Conservation (phyloP, 2,797 vertebrate species). For the Eremophila alpestris region DNA sequence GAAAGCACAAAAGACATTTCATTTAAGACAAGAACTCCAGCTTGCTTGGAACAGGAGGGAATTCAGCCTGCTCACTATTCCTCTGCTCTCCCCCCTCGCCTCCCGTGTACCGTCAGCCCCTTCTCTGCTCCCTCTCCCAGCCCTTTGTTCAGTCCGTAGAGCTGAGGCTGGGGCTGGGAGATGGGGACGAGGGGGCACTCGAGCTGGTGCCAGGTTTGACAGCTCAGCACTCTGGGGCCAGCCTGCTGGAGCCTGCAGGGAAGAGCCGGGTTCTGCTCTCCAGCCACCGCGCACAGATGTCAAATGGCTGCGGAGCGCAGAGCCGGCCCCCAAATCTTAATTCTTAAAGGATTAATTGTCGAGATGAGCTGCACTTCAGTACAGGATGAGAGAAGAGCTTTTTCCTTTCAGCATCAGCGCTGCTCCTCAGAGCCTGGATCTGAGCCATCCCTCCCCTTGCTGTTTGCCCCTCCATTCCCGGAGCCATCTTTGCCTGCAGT, state of each 20-base stretch:
- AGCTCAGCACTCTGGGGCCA: background rate
- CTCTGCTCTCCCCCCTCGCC: background rate
- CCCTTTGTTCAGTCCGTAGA: background rate
- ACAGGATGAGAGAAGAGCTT: background rate
- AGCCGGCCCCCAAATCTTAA: slow-evolving; percentile 29
- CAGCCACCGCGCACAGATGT: background rate
- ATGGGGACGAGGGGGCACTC: background rate
- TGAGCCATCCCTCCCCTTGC: slow-evolving; percentile 41
- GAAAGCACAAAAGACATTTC: background rate
- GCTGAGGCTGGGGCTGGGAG: background rate
- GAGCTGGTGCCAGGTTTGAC: background rate
- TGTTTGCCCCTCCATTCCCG: slow-evolving; percentile 6
- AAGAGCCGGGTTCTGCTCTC: background rate
- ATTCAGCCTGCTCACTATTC: background rate
- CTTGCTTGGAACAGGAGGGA: background rate
- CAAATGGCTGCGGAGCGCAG: background rate
- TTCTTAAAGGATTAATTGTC: slow-evolving; percentile 63
- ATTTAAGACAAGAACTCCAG: slow-evolving; percentile 1
- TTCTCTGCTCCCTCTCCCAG: background rate
- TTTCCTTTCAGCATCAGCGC: background rate
- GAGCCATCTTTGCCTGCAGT: slow-evolving; percentile 48
- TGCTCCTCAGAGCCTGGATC: slow-evolving; percentile 60
- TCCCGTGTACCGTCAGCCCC: background rate
- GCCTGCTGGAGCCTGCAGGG: background rate
- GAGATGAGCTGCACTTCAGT: slow-evolving; percentile 49